Evolutionary conservation across 2,888 invertebrate species (phyloP).

Genomic region (Drosophila neotestacea): DNA sequence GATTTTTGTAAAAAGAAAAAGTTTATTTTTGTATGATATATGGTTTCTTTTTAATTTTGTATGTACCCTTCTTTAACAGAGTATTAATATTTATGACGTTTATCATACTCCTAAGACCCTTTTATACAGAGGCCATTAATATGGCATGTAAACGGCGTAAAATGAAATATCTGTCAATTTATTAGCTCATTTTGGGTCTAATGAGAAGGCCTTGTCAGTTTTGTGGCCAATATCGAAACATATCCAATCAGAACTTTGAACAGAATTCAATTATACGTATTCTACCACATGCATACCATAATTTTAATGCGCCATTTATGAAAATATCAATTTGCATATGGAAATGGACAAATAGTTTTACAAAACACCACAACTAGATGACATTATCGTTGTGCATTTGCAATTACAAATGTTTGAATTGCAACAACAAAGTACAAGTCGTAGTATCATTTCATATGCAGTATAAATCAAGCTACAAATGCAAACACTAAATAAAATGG

Average conservation of each 20-base stretch:
- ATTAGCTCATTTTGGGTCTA: constrained; percentile 37
- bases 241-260: constrained; percentile 5
- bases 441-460: constrained; percentile 30
- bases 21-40: not conserved
- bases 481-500: constrained; percentile 42
- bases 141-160: constrained; percentile 22
- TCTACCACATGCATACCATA: constrained; percentile 29
- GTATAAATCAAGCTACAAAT: constrained; percentile 43
- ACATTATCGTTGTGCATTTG: constrained; percentile 36
- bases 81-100: not conserved
- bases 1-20: not conserved
- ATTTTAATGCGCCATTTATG: constrained; percentile 14
- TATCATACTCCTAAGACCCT: constrained; percentile 16
- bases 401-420: constrained; percentile 43
- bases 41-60: not conserved
- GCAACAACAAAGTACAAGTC: constrained; percentile 1
- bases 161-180: constrained; percentile 47
- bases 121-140: constrained; percentile 21
- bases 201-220: constrained; percentile 25
- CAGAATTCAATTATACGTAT: constrained; percentile 45
- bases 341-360: constrained; percentile 20
- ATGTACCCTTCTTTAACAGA: not conserved
- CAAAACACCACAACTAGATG: constrained; percentile 36
- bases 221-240: constrained; percentile 9
- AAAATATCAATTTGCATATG: constrained; percentile 60